A percentile compares a stretch with the other conserved stretches of the same genome.
Evolutionary conservation across 2,888 invertebrate species (phyloP).

Genomic region (Spilarctia lutea): DNA sequence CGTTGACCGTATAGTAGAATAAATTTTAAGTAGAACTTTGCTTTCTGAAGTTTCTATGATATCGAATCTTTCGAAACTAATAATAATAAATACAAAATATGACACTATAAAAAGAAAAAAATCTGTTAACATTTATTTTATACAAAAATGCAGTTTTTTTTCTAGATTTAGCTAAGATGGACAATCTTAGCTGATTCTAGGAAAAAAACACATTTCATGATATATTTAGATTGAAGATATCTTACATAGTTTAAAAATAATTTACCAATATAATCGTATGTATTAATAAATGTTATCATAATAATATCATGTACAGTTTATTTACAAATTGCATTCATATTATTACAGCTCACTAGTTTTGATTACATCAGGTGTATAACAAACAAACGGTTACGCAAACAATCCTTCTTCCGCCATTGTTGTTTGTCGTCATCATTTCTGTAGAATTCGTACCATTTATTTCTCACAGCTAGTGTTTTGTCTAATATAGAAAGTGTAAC

Average conservation of each 20-base stretch:
- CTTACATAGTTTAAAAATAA: not conserved
- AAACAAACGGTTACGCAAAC: slow-evolving; percentile 17
- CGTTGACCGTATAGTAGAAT: too few relatives aligned
- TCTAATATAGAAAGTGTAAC: slow-evolving; percentile 9
- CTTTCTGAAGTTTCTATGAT: too few relatives aligned
- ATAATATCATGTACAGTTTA: slow-evolving; percentile 8
- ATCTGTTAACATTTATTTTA: too few relatives aligned
- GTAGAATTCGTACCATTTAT: not conserved
- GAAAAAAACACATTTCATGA: not conserved
- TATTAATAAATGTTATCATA: not conserved
- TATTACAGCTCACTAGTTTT: slow-evolving; percentile 1
- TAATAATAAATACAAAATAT: too few relatives aligned
- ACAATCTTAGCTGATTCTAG: too few relatives aligned
- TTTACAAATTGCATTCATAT: slow-evolving; percentile 11
- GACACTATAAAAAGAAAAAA: too few relatives aligned
- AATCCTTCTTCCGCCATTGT: slow-evolving; percentile 25
- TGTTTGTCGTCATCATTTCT: slow-evolving; percentile 12
- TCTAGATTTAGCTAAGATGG: not conserved
- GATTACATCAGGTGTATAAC: slow-evolving; percentile 14
- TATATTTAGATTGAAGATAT: not conserved
- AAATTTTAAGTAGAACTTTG: too few relatives aligned
- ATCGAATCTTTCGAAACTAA: too few relatives aligned
- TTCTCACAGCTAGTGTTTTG: not conserved
- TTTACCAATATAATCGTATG: not conserved
- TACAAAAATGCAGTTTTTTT: not conserved